Evolutionary conservation across 2,113 vertebrate genomes (phyloP), one percentile per base, ranked within the genome.

Genomic region (Brachyistius frenatus): DNA sequence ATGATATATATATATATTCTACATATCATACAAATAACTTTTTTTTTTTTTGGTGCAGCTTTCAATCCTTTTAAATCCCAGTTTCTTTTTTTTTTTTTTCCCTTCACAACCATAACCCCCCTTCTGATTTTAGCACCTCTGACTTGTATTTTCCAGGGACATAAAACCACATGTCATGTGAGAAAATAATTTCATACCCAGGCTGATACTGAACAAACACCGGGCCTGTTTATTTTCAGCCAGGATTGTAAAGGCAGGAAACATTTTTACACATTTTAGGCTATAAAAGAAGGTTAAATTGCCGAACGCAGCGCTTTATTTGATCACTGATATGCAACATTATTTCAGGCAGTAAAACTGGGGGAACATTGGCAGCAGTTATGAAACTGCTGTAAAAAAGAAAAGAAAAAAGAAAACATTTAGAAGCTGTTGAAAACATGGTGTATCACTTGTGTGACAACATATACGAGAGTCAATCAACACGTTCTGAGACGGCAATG

Each of bases 221-320:
- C n/a, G 1, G 1, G 4, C n/a, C 16, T 5, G 46, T 63, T 49
- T 53, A 9, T 11, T 57, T 15, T 44, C 39, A 50, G 15, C 35
- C 36, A 35, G 8, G 32, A 37, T 33, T 58, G 10, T 57, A 36
- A 41, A 73, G 11, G n/a, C 30, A 14, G 8, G 53, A n/a, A 54
- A 36, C 53, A 31, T 13, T 60, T 76, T 61, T 46, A 66, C 39
- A 72, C 44, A 67, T 73, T 76, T 65, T 15, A 5, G 67, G 61
- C 58, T 16, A 53, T 76, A 58, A 78, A 76, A 56, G 47, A 63
- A 64, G 66, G 66, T 63, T 67, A 66, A 75, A 84, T 57, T 80
- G 69, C 64, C 49, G 47, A 63, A 53, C 66, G 68, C 65, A 72
- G 62, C 52, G 32, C 30, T 41, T 54, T 54, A 66, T 72, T 71